Base-by-base conservation (phyloP, 2,888 invertebrate species). In the Diaphora mendica region DNA sequence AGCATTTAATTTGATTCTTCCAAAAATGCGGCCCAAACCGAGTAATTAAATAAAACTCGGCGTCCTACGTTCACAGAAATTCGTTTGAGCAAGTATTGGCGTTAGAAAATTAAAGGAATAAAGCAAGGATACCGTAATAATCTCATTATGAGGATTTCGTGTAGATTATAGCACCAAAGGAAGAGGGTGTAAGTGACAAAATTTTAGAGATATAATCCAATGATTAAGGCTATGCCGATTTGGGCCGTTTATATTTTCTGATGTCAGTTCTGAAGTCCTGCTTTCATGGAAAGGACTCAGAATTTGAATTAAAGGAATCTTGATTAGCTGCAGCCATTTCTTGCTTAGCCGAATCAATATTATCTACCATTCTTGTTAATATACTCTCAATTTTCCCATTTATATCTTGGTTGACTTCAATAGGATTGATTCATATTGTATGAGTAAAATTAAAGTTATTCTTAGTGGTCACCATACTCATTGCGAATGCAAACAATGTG, bases 81-180 rank as follows among this genome's bases (percentile, higher is more conserved):
- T 77, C 71, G 62, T 20, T 59, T 68, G 70, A 62, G 70, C 72
- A 72, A 74, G 83, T 85, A 83, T 81, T 83, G 83, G 77, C 73
- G 70, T 59, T 73, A 68, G 48, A 42, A 77, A 83, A 79, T 83
- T 78, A 85, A 79, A 78, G 79, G 76, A 74, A 79, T 81, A 74
- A 75, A 73, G 68, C 64, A 48, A 72, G 71, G 75, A 74, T 68
- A 75, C 67, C 71, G 71, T 78, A 72, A 81, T 85, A 85, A 83
- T 81, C 77, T 83, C 70, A 83, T 81, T 81, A 83, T 70, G 70
- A 35, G 77, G 75, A 81, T 77, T 81, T 69, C 26, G 68, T 44
- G 51, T 42, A 73, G 85, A 83, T 85, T 79, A 84, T 75, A 71
- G 74, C 70, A 55, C 64, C 7, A 68, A 65, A 65, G 64, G 65